Conservation (phyloP, 1,140 invertebrate species). For the Ips nitidus region DNA sequence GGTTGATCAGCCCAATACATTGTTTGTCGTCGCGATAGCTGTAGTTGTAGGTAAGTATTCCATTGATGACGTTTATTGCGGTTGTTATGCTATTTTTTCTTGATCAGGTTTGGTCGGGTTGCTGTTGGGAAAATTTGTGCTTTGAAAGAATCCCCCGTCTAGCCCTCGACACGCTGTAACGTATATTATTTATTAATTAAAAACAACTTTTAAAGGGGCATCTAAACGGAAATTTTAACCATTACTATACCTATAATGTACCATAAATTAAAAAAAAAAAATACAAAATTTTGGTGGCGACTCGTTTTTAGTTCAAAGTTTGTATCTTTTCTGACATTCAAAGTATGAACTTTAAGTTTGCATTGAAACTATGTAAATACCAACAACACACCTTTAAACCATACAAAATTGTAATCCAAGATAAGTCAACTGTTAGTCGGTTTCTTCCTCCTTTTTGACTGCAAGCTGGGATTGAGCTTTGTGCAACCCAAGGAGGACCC, state of each 20-base stretch:
- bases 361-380: no score
- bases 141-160: conserved; percentile 43
- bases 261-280: conserved; percentile 40
- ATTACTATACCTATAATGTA: conserved; percentile 37
- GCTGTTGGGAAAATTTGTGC: conserved; percentile 48
- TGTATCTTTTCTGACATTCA: no score
- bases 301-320: not conserved
- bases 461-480: no score
- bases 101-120: conserved; percentile 44
- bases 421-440: no score
- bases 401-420: no score
- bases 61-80: not conserved
- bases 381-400: no score
- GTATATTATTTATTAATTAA: conserved; percentile 46
- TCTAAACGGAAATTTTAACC: conserved; percentile 37
- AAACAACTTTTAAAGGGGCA: conserved; percentile 35
- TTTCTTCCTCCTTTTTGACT: no score
- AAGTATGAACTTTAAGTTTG: no score
- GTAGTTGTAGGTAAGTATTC: conserved; percentile 36
- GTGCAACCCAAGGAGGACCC: no score
- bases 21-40: conserved; percentile 37
- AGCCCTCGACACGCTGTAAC: conserved; percentile 39
- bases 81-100: conserved; percentile 10
- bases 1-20: conserved; percentile 37
- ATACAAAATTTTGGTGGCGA: conserved; percentile 24